A percentile compares a stretch with the other conserved stretches of the same genome.
Evolutionary conservation across 2,888 invertebrate genomes (phyloP).

Genomic region (Epirrita christyi): DNA sequence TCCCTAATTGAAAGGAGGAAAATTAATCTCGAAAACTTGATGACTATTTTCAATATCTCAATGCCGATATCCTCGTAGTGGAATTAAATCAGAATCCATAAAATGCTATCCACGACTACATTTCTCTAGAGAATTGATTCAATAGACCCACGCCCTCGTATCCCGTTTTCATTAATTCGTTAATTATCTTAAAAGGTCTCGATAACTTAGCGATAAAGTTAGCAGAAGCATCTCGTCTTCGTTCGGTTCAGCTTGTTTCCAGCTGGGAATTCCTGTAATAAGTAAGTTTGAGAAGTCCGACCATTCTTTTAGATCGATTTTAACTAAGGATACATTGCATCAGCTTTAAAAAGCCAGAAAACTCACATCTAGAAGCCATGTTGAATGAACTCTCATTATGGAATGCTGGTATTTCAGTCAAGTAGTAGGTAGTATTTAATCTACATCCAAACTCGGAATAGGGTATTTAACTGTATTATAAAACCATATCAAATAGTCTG

Average conservation of each 20-base stretch:
- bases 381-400: too few species aligned
- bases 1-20: slow-evolving; percentile 37
- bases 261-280: slow-evolving; percentile 24
- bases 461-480: too few species aligned
- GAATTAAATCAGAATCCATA: slow-evolving; percentile 13
- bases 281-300: slow-evolving; percentile 24
- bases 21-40: slow-evolving; percentile 12
- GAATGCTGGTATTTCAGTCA: too few species aligned
- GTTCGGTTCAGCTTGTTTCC: slow-evolving; percentile 36
- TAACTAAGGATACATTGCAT: too few species aligned
- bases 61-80: slow-evolving; percentile 7
- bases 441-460: too few species aligned
- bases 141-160: slow-evolving; percentile 8
- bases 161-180: slow-evolving; percentile 51
- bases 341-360: too few species aligned
- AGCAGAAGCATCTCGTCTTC: slow-evolving; percentile 43
- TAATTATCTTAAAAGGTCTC: slow-evolving; percentile 57
- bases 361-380: too few species aligned
- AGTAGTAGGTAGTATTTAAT: too few species aligned
- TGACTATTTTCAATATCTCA: slow-evolving; percentile 18
- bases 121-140: slow-evolving; percentile 6
- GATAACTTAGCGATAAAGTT: slow-evolving; percentile 44
- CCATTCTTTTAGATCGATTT: slow-evolving; percentile 6
- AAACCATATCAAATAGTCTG: too few species aligned
- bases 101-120: slow-evolving; percentile 3